Conservation (phyloP, 2,113 vertebrate genomes). For the Ivindomyrus marchei region DNA sequence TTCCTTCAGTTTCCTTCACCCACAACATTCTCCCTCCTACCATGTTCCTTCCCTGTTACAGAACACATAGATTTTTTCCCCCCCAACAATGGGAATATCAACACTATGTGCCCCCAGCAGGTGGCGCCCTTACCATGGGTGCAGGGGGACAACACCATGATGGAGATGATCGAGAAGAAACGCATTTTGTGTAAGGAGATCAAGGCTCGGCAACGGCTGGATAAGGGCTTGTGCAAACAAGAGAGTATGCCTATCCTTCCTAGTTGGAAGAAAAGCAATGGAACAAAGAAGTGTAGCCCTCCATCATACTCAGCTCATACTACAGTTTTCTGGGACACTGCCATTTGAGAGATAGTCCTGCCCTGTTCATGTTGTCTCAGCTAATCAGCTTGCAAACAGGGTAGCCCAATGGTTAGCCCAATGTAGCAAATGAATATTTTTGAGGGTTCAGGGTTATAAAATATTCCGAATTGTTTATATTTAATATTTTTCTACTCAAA, state of each 20-base stretch:
- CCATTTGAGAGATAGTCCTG: conserved; percentile 63
- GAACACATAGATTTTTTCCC: neutral
- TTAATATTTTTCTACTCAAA: conserved; percentile 55
- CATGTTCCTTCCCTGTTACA: neutral
- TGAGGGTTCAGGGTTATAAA: conserved; percentile 30
- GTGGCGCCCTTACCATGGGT: conserved; percentile 84
- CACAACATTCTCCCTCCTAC: neutral
- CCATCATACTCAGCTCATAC: conserved; percentile 85
- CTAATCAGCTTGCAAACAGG: conserved; percentile 37
- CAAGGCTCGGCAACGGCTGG: conserved; percentile 81
- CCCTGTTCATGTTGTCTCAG: neutral
- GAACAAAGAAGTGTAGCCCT: conserved; percentile 77
- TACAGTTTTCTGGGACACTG: conserved; percentile 88
- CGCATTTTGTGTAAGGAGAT: conserved; percentile 91
- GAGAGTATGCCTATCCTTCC: conserved; percentile 94
- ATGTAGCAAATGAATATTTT: conserved; percentile 49
- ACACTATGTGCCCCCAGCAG: conserved; percentile 43
- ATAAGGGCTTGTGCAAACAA: conserved; percentile 90
- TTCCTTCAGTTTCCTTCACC: neutral
- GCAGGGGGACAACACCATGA: conserved; percentile 88
- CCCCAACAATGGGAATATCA: conserved; percentile 2
- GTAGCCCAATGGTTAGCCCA: conserved; percentile 27
- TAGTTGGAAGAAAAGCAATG: conserved; percentile 83
- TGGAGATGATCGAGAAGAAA: conserved; percentile 97
- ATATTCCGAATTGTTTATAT: conserved; percentile 45